Base-by-base conservation (phyloP, 1,140 invertebrate species). In the Drosophila ambigua region DNA sequence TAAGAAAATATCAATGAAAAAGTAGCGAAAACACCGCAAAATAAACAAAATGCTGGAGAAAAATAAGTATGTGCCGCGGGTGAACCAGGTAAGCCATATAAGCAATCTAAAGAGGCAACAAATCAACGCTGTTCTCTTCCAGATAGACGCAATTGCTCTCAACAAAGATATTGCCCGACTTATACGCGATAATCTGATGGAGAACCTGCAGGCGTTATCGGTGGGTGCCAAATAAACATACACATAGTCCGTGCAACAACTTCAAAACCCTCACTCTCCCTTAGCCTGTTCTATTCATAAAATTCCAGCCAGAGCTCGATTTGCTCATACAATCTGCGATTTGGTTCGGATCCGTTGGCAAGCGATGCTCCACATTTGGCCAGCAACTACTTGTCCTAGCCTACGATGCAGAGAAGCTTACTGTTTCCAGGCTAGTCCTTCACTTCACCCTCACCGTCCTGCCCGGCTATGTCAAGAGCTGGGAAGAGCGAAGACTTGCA, bases 381-480 rank as follows among this genome's bases (percentile, higher is more conserved):
- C 94, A 95, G 65, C 93, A 94, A 60, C 92, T 95, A 74, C 78
- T 95, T 13, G 94, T 94, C 6, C 78, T 95, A 5, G 93, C 93
- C 63, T 95, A 94, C 77, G 93, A 93, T 72, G 80, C 91, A 20
- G 92, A 93, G 39, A 92, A 93, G 60, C 85, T 93, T 41, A 92
- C 93, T 2, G 92, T 84, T 41, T 92, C 91, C 7, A 92, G 94
- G 73, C 54, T 94, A n/a, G 93, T 90, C 44, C 92, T 94, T 90
- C 93, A 94, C 58, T 94, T 93, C 90, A 87, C 92, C 4, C 92
- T 94, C 41, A 93, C 92, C 39, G 88, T 94, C 26, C 82, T 93
- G 2, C 88, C 94, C 2, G 93, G 92, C 72, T 94, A 94, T 81
- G 59, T 93, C 1, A 94, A 93, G 83, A 93, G 93, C 48, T 92